Conservation (phyloP, 2,797 vertebrate genomes). For the Lindbergichthys nudifrons region DNA sequence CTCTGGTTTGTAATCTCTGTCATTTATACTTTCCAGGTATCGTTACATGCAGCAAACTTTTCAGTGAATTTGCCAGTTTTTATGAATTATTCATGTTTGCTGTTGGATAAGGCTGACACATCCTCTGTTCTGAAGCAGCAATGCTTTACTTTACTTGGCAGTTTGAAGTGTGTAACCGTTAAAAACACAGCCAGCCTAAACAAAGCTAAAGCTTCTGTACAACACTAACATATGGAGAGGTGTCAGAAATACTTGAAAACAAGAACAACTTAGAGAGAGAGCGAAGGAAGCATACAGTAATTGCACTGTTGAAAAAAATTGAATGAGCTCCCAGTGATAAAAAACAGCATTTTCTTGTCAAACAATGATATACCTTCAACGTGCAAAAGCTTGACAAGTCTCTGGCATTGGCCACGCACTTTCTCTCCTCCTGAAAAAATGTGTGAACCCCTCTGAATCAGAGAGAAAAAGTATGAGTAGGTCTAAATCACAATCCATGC, state of each 20-base stretch:
- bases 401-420: conserved; percentile 57
- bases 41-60: neutral
- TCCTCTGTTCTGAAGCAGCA: neutral
- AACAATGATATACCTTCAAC: conserved; percentile 35
- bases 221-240: conserved; percentile 32
- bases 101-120: too few species aligned
- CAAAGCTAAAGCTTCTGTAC: conserved; percentile 43
- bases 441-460: conserved; percentile 57
- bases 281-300: conserved; percentile 26
- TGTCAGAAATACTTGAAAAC: conserved; percentile 58
- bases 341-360: conserved; percentile 40
- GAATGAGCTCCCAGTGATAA: conserved; percentile 35
- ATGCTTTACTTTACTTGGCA: neutral
- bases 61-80: neutral
- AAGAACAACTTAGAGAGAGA: conserved; percentile 11
- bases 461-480: conserved; percentile 31
- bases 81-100: neutral
- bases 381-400: conserved; percentile 32
- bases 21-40: too few species aligned
- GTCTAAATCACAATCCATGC: conserved; percentile 18
- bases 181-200: conserved; percentile 17
- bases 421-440: conserved; percentile 45
- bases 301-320: conserved; percentile 29
- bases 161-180: conserved; percentile 5
- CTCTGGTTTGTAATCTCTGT: too few species aligned